These are phyloP conservation scores for Zaprionus gabonicus DNA, from an alignment of 1,140 invertebrate species.

Conservation along the genomic window DNA sequence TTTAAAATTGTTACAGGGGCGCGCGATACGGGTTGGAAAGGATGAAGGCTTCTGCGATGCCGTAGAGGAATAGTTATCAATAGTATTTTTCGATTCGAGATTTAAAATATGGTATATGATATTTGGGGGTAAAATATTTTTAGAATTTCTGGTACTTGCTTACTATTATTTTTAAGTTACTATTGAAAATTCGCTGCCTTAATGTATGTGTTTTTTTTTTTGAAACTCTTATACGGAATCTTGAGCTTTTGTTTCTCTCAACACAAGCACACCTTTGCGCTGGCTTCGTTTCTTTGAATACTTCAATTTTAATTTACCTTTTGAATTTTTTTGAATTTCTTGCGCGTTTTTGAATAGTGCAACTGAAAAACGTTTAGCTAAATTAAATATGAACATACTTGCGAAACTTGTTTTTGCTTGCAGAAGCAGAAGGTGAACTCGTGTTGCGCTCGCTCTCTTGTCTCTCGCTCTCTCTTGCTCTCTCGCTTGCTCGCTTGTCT, in stretches of 20 bases:
- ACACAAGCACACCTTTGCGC: slow-evolving; percentile 42
- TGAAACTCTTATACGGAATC: neutral
- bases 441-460: slow-evolving; percentile 41
- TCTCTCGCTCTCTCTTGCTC: slow-evolving; percentile 32
- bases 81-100: slow-evolving; percentile 35
- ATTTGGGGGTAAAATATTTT: neutral
- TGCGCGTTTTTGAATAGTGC: slow-evolving; percentile 20
- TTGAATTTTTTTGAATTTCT: slow-evolving; percentile 13
- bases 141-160: neutral
- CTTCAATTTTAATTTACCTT: neutral
- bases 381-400: slow-evolving; percentile 75
- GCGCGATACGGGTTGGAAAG: slow-evolving; percentile 57
- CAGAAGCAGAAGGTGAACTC: slow-evolving; percentile 62
- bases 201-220: slow-evolving; percentile 7
- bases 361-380: slow-evolving; percentile 48
- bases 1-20: slow-evolving; percentile 52
- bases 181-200: slow-evolving; percentile 43
- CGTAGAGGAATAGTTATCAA: slow-evolving; percentile 75
- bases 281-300: slow-evolving; percentile 17
- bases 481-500: slow-evolving; percentile 23
- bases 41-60: slow-evolving; percentile 80
- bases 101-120: neutral
- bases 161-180: slow-evolving; percentile 40
- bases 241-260: slow-evolving; percentile 21
- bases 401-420: slow-evolving; percentile 58